A percentile compares a stretch with the other conserved stretches of the same genome.
These are phyloP conservation scores for Meiosimyza decipiens DNA, from an alignment of 2,888 invertebrate genomes.

Conservation along the genomic window DNA sequence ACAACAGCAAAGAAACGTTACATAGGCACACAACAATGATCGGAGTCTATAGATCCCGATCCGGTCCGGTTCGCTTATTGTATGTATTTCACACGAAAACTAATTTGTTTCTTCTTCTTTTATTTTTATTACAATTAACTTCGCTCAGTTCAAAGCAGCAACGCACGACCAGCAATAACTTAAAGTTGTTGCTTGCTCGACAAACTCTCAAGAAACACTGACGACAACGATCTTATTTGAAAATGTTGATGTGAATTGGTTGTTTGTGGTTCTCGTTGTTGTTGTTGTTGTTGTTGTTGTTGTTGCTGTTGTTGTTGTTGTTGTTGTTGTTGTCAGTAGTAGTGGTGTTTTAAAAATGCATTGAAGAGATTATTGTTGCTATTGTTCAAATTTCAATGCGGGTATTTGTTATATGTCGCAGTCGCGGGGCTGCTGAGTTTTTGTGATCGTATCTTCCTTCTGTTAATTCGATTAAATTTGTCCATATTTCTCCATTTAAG, in stretches of 20 bases:
- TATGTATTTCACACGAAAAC: not conserved
- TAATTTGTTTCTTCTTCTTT: not conserved
- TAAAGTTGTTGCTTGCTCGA: not conserved
- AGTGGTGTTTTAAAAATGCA: no score
- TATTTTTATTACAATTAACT: not conserved
- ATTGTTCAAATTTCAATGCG: no score
- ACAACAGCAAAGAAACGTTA: slow-evolving; percentile 6
- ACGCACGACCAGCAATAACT: not conserved
- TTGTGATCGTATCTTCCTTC: no score
- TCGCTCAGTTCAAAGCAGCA: not conserved
- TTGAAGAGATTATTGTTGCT: no score
- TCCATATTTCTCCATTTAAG: no score
- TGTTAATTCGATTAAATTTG: no score
- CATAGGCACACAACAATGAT: not conserved
- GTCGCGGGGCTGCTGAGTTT: no score
- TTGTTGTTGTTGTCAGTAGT: not conserved
- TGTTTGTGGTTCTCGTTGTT: not conserved
- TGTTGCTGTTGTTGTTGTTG: not conserved
- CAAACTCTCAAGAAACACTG: slow-evolving; percentile 26
- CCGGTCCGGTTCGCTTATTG: not conserved
- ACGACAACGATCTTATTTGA: slow-evolving; percentile 19
- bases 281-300: not conserved
- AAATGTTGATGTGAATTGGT: slow-evolving; percentile 4
- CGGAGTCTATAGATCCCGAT: not conserved
- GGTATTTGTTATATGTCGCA: no score